Base-by-base conservation (phyloP, 2,113 vertebrate genomes). In the Fulmarus glacialis region DNA sequence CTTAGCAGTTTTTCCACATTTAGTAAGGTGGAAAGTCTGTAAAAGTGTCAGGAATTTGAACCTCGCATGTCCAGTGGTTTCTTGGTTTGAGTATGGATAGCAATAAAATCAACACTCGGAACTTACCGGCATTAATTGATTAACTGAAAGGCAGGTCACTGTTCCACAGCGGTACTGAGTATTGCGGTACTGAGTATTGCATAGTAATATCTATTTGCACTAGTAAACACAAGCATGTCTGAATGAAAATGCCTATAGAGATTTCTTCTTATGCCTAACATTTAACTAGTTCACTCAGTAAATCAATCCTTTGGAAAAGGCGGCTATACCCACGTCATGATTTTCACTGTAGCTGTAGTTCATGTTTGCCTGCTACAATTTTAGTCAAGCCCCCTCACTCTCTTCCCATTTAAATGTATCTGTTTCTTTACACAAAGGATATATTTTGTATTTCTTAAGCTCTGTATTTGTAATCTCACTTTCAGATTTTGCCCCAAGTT, bases 401-500 rank as follows among this genome's bases (percentile, higher is more conserved):
- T 74, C 43, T 89, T 94, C n/a, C 17, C 23, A 5, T 74, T 34
- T 38, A 58, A 84, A 50, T 38, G 4, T 55, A 27, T 66, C 45
- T 73, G 13, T 48, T 78, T 48, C 72, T 74, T 78, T 66, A 50
- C 23, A 17, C 9, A 36, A 58, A 74, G 13, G 17, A 18, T 55
- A 13, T 66, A 38, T 53, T 95, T 88, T 72, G 8, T 83, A 6
- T 70, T 82, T 83, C 53, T 83, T 56, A 62, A 74, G n/a, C 3
- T 48, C 7, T 55, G 20, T n/a, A 4, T 82, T 67, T 83, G 30
- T 62, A 78, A 50, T 83, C 80, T 92, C 12, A 7, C 73, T 74
- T 94, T 82, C 50, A 91, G 82, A 74, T 83, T 92, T 73, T 84
- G 32, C 42, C 50, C 42, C 30, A 40, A 60, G 7, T 78, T 96